Evolutionary conservation across 2,797 vertebrate species (phyloP).

Genomic region (Peromyscus eremicus): DNA sequence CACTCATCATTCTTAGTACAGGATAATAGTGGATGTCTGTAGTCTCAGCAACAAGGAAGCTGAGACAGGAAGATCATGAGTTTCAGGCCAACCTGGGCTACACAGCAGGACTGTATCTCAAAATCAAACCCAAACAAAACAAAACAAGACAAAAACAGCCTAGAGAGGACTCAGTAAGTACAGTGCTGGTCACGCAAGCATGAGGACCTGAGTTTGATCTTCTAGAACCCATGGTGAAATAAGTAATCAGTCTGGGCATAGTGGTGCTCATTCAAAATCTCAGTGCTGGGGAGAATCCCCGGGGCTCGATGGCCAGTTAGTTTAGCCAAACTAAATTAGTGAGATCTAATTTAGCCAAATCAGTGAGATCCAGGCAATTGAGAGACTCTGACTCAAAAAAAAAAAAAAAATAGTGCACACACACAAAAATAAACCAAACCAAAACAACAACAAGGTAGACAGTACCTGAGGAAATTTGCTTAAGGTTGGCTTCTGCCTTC

Average conservation of each 20-base stretch:
- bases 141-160: neutral
- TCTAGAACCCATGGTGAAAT: neutral
- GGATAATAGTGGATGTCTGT: neutral
- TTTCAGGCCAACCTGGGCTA: neutral
- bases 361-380: neutral
- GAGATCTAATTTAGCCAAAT: neutral
- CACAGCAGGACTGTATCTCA: neutral
- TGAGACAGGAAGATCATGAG: neutral
- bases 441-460: neutral
- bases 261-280: neutral
- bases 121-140: neutral
- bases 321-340: neutral
- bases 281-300: neutral
- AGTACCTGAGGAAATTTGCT: neutral
- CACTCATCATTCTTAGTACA: neutral
- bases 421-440: neutral
- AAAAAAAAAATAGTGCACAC: neutral
- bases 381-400: neutral
- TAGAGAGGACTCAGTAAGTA: neutral
- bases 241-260: neutral
- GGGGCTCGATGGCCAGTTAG: neutral
- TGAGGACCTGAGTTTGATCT: neutral
- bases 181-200: neutral
- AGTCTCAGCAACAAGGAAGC: neutral
- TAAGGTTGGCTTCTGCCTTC: neutral